Base-by-base conservation (phyloP, 37 sponge, comb jelly and placozoan genomes). In the Diacarnus erythraeanus region DNA sequence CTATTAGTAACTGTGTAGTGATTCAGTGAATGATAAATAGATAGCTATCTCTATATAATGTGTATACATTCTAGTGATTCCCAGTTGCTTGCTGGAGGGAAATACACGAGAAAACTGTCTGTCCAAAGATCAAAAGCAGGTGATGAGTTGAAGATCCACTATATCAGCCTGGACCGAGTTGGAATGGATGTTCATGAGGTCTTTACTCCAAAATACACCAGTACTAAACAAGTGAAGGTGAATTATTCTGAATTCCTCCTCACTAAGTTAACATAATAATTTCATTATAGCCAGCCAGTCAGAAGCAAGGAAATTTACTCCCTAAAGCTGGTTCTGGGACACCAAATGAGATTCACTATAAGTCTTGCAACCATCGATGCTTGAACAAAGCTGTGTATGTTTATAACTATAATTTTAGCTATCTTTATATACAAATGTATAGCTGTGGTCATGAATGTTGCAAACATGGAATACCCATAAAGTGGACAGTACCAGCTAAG, bases 371-470 rank as follows among this genome's bases (percentile, higher is more conserved):
- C 34, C 92, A 91, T 72, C 74, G 77, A 30, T 86, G 87, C 59
- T 61, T 79, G 69, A 91, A 91, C 80, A 91, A 91, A 60, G 69
- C 41, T 22, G 59, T 83, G 92, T 91, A 91, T 91, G 36, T 37
- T 27, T 23, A 27, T 20, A 36, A 47, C 23, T 22, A 12, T 51
- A 40, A 39, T 31, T 34, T 8, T 6, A 68, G 27, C 8, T 68
- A 27, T 5, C 69, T 9, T 34, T 68, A 68, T 4, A 21, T 12
- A 17, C 58, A 3, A 25, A 15, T 76, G 30, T 17, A 38, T 71
- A 89, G 92, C 20, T 86, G 92, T 86, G 92, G 92, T 3, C 92
- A 86, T 79, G 92, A 91, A 29, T 91, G 92, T 33, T 91, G 87
- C 64, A 86, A 77, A 83, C 40, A 29, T 77, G 92, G 87, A 35